Evolutionary conservation across 1,140 invertebrate genomes (phyloP).

Genomic region (Papilio aristodemus): DNA sequence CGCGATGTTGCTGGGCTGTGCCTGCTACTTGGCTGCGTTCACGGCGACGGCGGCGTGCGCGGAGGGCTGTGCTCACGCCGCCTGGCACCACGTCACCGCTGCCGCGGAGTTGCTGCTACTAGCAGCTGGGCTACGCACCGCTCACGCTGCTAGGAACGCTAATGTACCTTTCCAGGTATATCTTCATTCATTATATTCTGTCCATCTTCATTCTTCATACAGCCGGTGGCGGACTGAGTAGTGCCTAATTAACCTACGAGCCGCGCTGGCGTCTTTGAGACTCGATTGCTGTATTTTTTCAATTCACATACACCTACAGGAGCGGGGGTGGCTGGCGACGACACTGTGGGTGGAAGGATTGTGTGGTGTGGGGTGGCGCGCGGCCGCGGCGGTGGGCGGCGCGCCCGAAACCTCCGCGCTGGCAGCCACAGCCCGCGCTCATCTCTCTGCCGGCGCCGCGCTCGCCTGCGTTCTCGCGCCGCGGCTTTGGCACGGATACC

Average conservation of each 20-base stretch:
- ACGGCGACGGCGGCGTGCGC: constrained; percentile 84
- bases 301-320: constrained; percentile 82
- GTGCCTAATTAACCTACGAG: too few relatives aligned
- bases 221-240: too few relatives aligned
- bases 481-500: constrained; percentile 86
- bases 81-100: constrained; percentile 95
- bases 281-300: too few relatives aligned
- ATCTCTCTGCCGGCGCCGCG: constrained; percentile 88
- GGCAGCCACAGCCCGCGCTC: constrained; percentile 81
- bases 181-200: too few relatives aligned
- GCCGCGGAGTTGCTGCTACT: constrained; percentile 91
- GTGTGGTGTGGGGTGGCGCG: constrained; percentile 79
- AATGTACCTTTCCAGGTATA: constrained; percentile 87
- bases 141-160: constrained; percentile 88
- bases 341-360: constrained; percentile 88
- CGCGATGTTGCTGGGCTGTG: constrained; percentile 85
- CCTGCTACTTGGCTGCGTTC: constrained; percentile 93
- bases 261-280: not conserved
- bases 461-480: constrained; percentile 89
- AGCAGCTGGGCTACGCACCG: constrained; percentile 90
- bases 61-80: constrained; percentile 87
- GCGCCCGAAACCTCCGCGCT: constrained; percentile 61
- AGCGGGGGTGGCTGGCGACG: constrained; percentile 88
- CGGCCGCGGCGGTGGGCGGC: constrained; percentile 49
- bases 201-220: too few relatives aligned